Base-by-base conservation (phyloP, 2,888 invertebrate genomes). In the Morpho deidamia region DNA sequence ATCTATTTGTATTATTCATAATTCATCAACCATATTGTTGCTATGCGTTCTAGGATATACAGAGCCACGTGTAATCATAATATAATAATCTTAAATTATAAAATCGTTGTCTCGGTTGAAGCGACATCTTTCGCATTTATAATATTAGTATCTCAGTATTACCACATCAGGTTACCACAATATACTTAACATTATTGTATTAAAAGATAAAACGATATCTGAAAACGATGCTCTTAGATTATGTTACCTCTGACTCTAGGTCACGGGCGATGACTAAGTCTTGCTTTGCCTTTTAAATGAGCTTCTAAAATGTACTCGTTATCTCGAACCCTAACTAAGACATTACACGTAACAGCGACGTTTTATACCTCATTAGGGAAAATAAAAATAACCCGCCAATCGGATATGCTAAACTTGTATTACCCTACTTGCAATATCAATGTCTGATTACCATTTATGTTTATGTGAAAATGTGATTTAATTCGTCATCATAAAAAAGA, bases 391-490 rank as follows among this genome's bases (percentile, higher is more conserved):
- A 52, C 44, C 38, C 55, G 54, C 45, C 51, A 49, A 46, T 55
- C 44, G 62, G 46, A 56, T 63, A 62, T 63, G 62, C 59, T 63
- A 60, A 63, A 55, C 60, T 55, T 34, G 61, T 63, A 58, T 58
- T 56, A 53, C 59, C 63, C 56, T 63, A 59, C 60, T 58, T 60
- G 57, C 58, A 58, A 49, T 55, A 53, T 57, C 60, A 63, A 63
- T 62, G 63, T 32, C 62, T 63, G 44, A 51, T 47, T 57, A 51
- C 62, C 62, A 55, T 60, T 49, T 60, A 60, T 33, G 51, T 39
- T 49, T 37, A 55, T 46, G 43, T 39, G 32, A 39, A 46, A 39
- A 46, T 7, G 45, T 12, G 38, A 0, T 45, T n/a, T 23, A 42
- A 45, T 45, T 35, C 23, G 38, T 46, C 4, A 23, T n/a, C n/a